A percentile compares a stretch with the other conserved stretches of the same genome.
Conservation (phyloP, 2,888 invertebrate genomes). For the Nasonovia ribisnigri region DNA sequence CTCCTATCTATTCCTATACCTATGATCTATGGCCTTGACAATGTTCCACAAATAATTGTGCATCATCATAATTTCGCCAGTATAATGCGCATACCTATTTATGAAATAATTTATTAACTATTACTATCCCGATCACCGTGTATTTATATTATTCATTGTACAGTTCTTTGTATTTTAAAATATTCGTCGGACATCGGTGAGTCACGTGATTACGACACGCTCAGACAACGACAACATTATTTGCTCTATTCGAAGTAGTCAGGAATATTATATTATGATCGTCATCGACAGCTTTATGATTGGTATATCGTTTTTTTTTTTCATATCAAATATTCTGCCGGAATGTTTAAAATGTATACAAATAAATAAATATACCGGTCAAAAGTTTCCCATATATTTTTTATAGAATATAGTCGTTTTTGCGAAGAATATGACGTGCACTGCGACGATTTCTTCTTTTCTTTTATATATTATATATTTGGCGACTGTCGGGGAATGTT, state of each 20-base stretch:
- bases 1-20: neutral
- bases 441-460: neutral
- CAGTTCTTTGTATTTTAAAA: neutral
- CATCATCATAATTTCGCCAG: neutral
- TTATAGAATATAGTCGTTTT: neutral
- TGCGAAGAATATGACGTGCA: neutral
- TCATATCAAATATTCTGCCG: neutral
- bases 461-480: neutral
- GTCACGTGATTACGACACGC: neutral
- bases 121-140: neutral
- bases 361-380: neutral
- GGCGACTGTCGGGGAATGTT: neutral
- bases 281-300: neutral
- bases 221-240: neutral
- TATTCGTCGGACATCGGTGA: neutral
- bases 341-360: neutral
- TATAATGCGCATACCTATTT: neutral
- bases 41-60: neutral
- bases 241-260: neutral
- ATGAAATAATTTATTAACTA: neutral
- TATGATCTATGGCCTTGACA: neutral
- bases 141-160: neutral
- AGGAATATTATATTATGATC: neutral
- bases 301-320: neutral
- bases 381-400: neutral